Conservation (phyloP, 2,888 invertebrate genomes). For the Lasioglossum pauxillum region DNA sequence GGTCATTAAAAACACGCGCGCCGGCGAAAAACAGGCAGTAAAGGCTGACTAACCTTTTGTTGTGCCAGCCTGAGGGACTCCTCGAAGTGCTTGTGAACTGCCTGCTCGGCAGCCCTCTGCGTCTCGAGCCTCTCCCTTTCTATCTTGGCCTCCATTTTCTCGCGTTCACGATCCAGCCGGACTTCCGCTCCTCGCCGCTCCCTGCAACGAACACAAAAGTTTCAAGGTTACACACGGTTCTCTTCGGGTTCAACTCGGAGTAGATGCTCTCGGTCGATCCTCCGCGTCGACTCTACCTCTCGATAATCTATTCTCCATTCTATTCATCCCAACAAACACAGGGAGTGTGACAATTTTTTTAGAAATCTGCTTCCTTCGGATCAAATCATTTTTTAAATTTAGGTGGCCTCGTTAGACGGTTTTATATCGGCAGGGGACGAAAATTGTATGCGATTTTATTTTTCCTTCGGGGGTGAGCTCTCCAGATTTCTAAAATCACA, state of each 20-base stretch:
- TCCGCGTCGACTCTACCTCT: background rate
- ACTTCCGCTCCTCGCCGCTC: constrained; percentile 90
- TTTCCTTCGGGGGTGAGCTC: too few species aligned
- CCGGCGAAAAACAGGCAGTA: constrained; percentile 48
- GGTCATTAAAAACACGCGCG: constrained; percentile 55
- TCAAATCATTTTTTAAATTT: background rate
- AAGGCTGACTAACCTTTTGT: constrained; percentile 88
- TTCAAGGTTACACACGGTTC: constrained; percentile 45
- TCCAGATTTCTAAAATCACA: too few species aligned
- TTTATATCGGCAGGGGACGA: too few species aligned
- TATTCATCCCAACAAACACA: background rate
- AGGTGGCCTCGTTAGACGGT: too few species aligned
- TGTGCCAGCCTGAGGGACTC: constrained; percentile 92
- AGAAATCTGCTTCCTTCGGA: too few species aligned
- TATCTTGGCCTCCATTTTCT: constrained; percentile 81
- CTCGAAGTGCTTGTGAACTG: constrained; percentile 95
- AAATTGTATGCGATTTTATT: too few species aligned
- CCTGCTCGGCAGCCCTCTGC: constrained; percentile 87
- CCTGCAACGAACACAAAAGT: constrained; percentile 78
- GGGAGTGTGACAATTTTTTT: background rate
- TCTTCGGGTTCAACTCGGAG: background rate
- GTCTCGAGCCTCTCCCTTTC: constrained; percentile 87
- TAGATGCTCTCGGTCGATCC: background rate
- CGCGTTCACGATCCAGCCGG: constrained; percentile 87
- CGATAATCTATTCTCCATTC: background rate